These are phyloP conservation scores for Dipodomys spectabilis DNA, from an alignment of 2,113 vertebrate genomes.

Conservation along the genomic window DNA sequence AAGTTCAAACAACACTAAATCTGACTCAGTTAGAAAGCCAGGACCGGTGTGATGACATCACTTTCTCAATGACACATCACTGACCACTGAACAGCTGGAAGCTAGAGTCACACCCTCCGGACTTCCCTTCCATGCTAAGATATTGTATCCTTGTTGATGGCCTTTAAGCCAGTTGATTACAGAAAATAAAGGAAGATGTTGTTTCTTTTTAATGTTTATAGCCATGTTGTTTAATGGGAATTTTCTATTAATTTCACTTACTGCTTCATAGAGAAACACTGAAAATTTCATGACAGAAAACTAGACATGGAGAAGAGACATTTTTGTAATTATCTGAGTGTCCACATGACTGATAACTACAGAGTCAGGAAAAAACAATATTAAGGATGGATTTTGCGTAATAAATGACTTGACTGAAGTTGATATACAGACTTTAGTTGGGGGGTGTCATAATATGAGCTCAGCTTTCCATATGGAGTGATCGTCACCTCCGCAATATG, in stretches of 20 bases:
- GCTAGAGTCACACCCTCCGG: too few relatives aligned
- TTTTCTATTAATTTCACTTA: neutral
- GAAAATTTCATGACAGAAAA: neutral
- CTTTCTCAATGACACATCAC: neutral
- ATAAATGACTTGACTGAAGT: neutral
- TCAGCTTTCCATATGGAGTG: neutral
- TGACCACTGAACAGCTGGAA: neutral
- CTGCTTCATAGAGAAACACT: slow-evolving; percentile 8
- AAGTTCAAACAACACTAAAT: neutral
- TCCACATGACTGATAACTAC: slow-evolving; percentile 17
- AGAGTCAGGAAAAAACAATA: neutral
- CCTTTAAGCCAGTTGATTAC: slow-evolving; percentile 27
- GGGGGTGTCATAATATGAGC: neutral
- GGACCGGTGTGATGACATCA: neutral
- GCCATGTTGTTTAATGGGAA: neutral
- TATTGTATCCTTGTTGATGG: neutral
- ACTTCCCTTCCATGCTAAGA: neutral
- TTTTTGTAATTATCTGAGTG: neutral
- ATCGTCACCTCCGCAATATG: neutral
- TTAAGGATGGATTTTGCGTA: slow-evolving; percentile 18
- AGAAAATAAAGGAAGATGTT: slow-evolving; percentile 21
- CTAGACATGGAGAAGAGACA: neutral
- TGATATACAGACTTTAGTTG: neutral
- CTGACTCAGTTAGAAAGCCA: neutral
- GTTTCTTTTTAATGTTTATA: neutral